A percentile compares a stretch with the other conserved stretches of the same genome.
phyloP scores from a whole-genome alignment of 1,140 invertebrate species.

The Orussus abietinus region DNA sequence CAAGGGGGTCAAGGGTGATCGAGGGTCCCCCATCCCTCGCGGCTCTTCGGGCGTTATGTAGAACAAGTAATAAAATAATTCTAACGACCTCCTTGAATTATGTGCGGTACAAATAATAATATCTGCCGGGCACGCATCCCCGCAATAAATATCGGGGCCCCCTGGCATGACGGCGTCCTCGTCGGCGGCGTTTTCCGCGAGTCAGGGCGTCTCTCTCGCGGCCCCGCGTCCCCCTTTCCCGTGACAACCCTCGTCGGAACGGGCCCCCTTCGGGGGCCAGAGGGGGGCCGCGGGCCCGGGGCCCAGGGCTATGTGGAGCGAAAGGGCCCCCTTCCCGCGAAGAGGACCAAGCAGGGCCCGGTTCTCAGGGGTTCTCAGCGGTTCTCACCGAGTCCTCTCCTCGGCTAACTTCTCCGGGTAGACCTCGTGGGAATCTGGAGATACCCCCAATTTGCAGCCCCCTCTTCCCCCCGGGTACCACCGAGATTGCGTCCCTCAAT shows the following conservation, averaged over 20 bases:
- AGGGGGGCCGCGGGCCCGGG: background rate
- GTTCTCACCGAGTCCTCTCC: slow-evolving; percentile 20
- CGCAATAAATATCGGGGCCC: slow-evolving; percentile 41
- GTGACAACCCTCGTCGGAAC: slow-evolving; percentile 20
- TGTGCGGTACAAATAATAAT: slow-evolving; percentile 50
- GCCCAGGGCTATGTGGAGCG: slow-evolving; percentile 37
- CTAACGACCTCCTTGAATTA: slow-evolving; percentile 51
- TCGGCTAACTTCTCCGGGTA: slow-evolving; percentile 16
- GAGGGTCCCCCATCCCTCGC: too few relatives aligned
- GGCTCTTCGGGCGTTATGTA: slow-evolving; percentile 31
- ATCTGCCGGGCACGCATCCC: slow-evolving; percentile 45
- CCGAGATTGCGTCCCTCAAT: too few relatives aligned
- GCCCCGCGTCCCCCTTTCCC: slow-evolving; percentile 10
- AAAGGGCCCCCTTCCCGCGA: slow-evolving; percentile 24
- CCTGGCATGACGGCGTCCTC: background rate
- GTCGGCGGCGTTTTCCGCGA: slow-evolving; percentile 16
- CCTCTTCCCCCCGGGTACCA: too few relatives aligned
- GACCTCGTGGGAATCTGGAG: slow-evolving; percentile 21
- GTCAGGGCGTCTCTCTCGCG: slow-evolving; percentile 16
- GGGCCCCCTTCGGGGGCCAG: slow-evolving; percentile 20
- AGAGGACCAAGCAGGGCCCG: slow-evolving; percentile 26
- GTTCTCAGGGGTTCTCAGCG: slow-evolving; percentile 21
- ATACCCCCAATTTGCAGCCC: too few relatives aligned
- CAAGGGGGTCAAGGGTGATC: too few relatives aligned
- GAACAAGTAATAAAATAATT: slow-evolving; percentile 52